Evolutionary conservation across 2,888 invertebrate species (phyloP), one percentile per base, ranked within the genome.

Genomic region (Netelia inedita): DNA sequence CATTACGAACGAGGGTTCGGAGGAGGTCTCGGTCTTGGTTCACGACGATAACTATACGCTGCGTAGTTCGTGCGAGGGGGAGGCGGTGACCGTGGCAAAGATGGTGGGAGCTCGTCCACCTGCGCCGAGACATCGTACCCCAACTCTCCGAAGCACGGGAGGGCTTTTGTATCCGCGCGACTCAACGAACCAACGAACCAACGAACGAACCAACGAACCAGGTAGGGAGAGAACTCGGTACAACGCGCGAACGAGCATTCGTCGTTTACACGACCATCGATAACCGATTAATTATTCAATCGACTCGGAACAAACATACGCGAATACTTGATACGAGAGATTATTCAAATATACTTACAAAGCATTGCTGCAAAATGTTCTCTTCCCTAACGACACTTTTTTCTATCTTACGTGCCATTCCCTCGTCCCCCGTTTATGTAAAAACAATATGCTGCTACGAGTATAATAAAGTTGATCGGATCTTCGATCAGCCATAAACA

Each of bases 31-130:
- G 76, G 66, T 76, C n/a, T 53, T 66, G 28, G 78, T 41, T 16
- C 53, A 8, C 19, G 46, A 46, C 46, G 46, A 46, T 46, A 46
- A 46, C 46, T 46, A 46, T 3, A 46, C 46, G 46, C 46, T 46
- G 14, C 46, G 57, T 78, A 65, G 55, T 76, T 79, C 76, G 86
- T 80, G 79, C 80, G 50, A 79, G 79, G 79, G 69, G 57, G 74
- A 78, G 79, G 68, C 80, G 72, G 65, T 72, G 80, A 80, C 76
- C 79, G 41, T 14, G 41, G 41, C 19, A 79, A 50, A 63, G 50
- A 53, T 76, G 86, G 88, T 91, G 91, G 89, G 91, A 91, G 85
- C 79, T 55, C 19, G 72, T 83, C 87, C 91, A 91, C 89, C 91
- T 91, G 91, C 75, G 74, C 82, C 88, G 82, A 87, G 88, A 88